Evolutionary conservation across 2,797 vertebrate species (phyloP), one percentile per base, ranked within the genome.

Genomic region (Enteromius radiatus): DNA sequence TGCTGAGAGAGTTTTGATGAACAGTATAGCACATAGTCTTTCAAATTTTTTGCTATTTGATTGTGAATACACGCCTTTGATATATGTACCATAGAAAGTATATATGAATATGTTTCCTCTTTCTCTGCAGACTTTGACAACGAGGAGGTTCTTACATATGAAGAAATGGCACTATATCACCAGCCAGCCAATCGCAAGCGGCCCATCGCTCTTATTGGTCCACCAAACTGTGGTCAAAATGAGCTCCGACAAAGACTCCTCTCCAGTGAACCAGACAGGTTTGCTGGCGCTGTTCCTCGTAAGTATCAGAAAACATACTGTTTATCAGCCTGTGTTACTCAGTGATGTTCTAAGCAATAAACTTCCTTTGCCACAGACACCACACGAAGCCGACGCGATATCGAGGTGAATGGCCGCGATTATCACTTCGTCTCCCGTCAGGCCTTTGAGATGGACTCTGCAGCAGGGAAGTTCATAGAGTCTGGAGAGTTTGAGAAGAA

Each of bases 111-210:
- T n/a, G 36, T 4, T 68, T 4, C 47, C 26, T 52, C 45, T 49
- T 45, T 3, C 78, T 75, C 2, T 63, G 43, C 86, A 98, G 98
- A 99, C 90, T 94, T 95, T 26, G 97, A 99, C 89, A 97, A 96
- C 4, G 98, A 99, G 81, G 98, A 99, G 86, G 96, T 99, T 86
- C 91, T 99, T 88, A 99, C 98, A 69, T 99, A 99, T 0, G 98
- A 99, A 90, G 98, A 99, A 91, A 99, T 99, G 98, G 98, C 97
- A 7, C 94, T 99, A 76, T 99, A 99, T 90, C 98, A 99, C 89
- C 98, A 99, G 83, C 98, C 98, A 73, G 97, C 98, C 86, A 99
- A 98, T 84, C 93, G 98, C 84, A 99, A 99, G 84, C 93, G 97
- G 26, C 98, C 98, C 0, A 97, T 99, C 0, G 96, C 97, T 45